Evolutionary conservation across 2,888 invertebrate genomes (phyloP), one percentile per base, ranked within the genome.

Genomic region (Polymixis lichenea): DNA sequence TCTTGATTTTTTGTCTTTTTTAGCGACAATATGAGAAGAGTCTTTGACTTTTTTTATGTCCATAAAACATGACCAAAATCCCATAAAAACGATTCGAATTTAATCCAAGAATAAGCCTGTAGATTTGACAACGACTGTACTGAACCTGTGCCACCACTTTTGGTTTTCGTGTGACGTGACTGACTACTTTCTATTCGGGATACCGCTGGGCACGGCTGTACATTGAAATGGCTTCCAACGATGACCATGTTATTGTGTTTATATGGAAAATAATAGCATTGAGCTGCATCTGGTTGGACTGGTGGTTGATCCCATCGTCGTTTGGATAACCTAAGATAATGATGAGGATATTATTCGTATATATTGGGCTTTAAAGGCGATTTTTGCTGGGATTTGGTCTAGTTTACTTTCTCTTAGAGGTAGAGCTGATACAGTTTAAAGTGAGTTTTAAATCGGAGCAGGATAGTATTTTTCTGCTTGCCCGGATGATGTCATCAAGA

Each of bases 131-230:
- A 53, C 70, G 82, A 79, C 76, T 86, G 86, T 83, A 86, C 87
- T 9, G 6, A 69, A 83, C 86, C 79, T 71, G 87, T 82, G 80
- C 73, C 80, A 84, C 92, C 90, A 92, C 92, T 91, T 92, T 92
- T 93, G 90, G 89, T 93, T 93, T 92, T 91, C 79, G 83, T 84
- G 85, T 88, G 87, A 86, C 77, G 83, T 77, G 86, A 86, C 70
- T 80, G 84, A 69, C 83, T 82, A 85, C 90, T 88, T 90, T 89
- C 89, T 89, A 88, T 84, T 86, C 76, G 78, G 82, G 70, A 87
- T 60, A 73, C 80, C 62, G 53, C 68, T 79, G 43, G 51, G 65
- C 71, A 75, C 73, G 79, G 85, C 60, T 75, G 85, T 78, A 80
- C 80, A 64, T 73, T 86, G 72, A 78, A 78, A 65, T 83, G 51